Conservation (phyloP, 1,140 invertebrate species). For the Heterodera schachtii region DNA sequence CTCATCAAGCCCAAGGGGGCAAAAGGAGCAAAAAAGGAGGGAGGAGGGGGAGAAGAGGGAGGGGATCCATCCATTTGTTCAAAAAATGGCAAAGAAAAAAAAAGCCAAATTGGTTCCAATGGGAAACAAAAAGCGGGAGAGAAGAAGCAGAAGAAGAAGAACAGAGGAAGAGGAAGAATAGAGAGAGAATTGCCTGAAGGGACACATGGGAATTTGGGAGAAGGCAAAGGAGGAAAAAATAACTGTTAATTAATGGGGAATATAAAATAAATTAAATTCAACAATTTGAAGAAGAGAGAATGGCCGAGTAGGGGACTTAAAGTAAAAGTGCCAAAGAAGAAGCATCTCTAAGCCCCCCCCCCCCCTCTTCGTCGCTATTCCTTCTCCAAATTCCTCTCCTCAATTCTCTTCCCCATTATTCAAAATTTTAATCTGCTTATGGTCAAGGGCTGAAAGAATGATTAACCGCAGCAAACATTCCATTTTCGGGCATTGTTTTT, state of each 20-base stretch:
- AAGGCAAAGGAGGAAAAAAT: not conserved
- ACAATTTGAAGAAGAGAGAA: not conserved
- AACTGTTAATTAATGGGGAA: too few relatives aligned
- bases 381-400: not conserved
- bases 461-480: not conserved
- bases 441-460: not conserved
- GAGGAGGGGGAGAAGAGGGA: not conserved
- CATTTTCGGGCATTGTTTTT: not conserved
- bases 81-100: too few relatives aligned
- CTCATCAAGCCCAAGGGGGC: conserved; percentile 12
- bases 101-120: too few relatives aligned
- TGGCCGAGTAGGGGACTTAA: not conserved
- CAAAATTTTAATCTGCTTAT: not conserved
- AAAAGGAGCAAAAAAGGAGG: too few relatives aligned
- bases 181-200: too few relatives aligned
- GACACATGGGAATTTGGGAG: not conserved
- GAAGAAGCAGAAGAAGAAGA: too few relatives aligned
- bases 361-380: not conserved
- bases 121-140: too few relatives aligned
- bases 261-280: not conserved
- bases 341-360: not conserved
- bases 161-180: not conserved
- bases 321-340: not conserved
- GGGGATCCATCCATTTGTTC: not conserved
- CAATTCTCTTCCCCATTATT: not conserved